phyloP scores from a whole-genome alignment of 2,888 invertebrate species.

The Trilocha varians region DNA sequence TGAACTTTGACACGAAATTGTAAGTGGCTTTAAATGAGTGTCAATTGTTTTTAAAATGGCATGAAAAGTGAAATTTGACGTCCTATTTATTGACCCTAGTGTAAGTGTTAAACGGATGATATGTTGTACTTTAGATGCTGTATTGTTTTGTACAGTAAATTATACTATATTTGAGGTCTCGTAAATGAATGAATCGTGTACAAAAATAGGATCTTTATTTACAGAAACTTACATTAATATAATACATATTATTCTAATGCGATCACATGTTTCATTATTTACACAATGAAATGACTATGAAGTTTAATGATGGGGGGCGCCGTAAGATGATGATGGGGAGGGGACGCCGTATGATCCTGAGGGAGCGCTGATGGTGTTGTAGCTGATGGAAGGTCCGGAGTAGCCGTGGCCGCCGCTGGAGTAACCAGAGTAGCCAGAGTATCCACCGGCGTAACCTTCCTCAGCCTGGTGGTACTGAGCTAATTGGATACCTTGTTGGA shows the following conservation, averaged over 20 bases:
- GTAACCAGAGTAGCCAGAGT: constrained; percentile 39
- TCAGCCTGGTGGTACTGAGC: constrained; percentile 87
- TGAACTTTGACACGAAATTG: no score
- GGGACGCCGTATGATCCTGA: constrained; percentile 67
- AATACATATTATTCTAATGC: constrained; percentile 64
- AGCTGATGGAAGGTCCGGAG: constrained; percentile 35
- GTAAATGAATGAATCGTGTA: constrained; percentile 17
- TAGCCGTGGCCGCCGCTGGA: constrained; percentile 26
- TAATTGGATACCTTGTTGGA: constrained; percentile 89
- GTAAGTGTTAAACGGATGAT: no score
- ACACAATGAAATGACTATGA: constrained; percentile 56
- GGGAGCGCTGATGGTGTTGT: constrained; percentile 56
- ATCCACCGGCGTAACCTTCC: constrained; percentile 57
- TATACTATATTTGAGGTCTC: no score
- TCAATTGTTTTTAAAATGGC: no score
- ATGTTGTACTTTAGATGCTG: no score
- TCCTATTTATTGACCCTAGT: no score
- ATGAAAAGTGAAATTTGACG: no score
- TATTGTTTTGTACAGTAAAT: no score
- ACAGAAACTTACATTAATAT: constrained; percentile 68
- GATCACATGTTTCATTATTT: constrained; percentile 61
- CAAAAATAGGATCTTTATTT: constrained; percentile 62
- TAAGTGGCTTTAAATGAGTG: no score
- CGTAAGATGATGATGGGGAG: constrained; percentile 57
- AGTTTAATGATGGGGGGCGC: constrained; percentile 58